phyloP scores from a whole-genome alignment of 2,797 vertebrate species.

The Microctenopoma stevenorrisi region DNA sequence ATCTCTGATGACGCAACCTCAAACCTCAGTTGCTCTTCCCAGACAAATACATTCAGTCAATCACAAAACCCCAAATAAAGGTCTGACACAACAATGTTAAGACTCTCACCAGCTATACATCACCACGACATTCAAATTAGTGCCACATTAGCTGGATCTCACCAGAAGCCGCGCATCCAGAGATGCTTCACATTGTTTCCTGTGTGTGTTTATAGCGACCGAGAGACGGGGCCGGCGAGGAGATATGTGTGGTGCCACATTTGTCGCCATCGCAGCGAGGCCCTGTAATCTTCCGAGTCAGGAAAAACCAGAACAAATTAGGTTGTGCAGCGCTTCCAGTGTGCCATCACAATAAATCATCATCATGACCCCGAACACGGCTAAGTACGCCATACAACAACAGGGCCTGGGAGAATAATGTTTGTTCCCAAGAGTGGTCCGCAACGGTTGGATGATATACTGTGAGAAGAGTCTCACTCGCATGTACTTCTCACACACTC shows the following conservation, averaged over 20 bases:
- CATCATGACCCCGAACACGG: conserved; percentile 39
- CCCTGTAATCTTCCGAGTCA: conserved; percentile 74
- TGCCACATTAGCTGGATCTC: conserved; percentile 27
- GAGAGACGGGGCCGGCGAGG: conserved; percentile 49
- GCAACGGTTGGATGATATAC: conserved; percentile 70
- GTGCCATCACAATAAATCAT: conserved; percentile 69
- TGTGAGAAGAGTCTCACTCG: conserved; percentile 77
- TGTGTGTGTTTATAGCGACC: conserved; percentile 58
- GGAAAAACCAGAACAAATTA: conserved; percentile 75
- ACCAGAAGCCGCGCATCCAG: conserved; percentile 37
- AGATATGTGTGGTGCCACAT: conserved; percentile 71
- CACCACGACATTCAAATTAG: conserved; percentile 36
- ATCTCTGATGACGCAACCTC: conserved; percentile 47
- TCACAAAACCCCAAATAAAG: conserved; percentile 46
- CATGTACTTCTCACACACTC: conserved; percentile 67
- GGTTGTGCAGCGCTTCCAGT: conserved; percentile 60
- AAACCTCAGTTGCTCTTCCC: conserved; percentile 51
- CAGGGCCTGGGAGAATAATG: conserved; percentile 70
- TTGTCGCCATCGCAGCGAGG: conserved; percentile 56
- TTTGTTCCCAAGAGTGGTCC: conserved; percentile 71
- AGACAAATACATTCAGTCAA: conserved; percentile 55
- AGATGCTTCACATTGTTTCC: conserved; percentile 58
- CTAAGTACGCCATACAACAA: conserved; percentile 53
- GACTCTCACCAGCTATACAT: conserved; percentile 29
- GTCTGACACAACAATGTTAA: conserved; percentile 33